Evolutionary conservation across 2,113 vertebrate species (phyloP), one percentile per base, ranked within the genome.

Genomic region (Holacanthus passer): DNA sequence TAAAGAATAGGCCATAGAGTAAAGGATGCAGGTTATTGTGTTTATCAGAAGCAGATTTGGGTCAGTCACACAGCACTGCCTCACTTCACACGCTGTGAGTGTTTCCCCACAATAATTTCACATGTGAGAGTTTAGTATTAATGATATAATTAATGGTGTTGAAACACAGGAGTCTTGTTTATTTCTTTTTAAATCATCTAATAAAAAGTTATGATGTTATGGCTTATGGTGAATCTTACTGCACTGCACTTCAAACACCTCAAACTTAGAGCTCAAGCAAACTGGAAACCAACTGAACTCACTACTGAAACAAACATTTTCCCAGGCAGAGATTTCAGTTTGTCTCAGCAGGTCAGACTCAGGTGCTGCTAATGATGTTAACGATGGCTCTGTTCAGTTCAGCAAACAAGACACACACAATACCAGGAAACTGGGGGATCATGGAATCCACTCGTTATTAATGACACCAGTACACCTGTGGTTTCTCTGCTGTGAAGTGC

Each of bases 21-120:
- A n/a, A n/a, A 31, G 55, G 19, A 60, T 60, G 31, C 22, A 59
- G 31, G 53, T 60, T 50, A 58, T 56, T 56, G 35, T 73, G 20
- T 48, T 48, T 14, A 47, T 47, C 22, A 14, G 11, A 27, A 29
- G 31, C 32, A 41, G 4, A 29, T 37, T 69, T 31, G 60, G 65
- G 31, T 60, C 74, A 58, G 37, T 24, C 32, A 24, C 7, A 27
- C 41, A 32, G 29, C 55, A 32, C 32, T 53, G 60, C 10, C 27
- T 60, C 53, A 31, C 41, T 35, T 19, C 50, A n/a, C 3, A 29
- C 35, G 27, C 19, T 45, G 47, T 8, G 6, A 17, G 24, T 45
- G 10, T 5, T 20, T 27, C 68, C 58, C 58, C 17, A 60, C 29
- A 9, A 32, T 35, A 19, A 3, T 35, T 4, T 60, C 58, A 35